A percentile compares a stretch with the other conserved stretches of the same genome.
Evolutionary conservation across 1,140 invertebrate species (phyloP).

Genomic region (Microplitis demolitor): DNA sequence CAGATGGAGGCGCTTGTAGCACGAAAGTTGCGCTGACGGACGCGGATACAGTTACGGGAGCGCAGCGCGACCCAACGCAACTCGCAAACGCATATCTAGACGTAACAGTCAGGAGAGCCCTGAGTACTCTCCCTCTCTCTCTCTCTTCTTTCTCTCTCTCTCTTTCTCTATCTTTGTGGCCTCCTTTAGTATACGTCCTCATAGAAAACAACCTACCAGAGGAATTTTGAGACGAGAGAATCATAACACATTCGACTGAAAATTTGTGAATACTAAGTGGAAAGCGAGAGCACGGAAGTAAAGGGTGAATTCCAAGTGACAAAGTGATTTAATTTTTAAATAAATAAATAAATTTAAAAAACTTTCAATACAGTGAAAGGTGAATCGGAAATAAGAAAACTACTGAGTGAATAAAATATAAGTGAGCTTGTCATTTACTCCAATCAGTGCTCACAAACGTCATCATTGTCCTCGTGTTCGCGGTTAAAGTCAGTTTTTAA

Average conservation of each 20-base stretch:
- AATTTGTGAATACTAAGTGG: neutral
- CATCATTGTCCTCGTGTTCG: constrained; percentile 7
- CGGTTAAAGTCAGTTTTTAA: constrained; percentile 6
- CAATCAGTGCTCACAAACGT: constrained; percentile 8
- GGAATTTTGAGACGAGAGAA: constrained; percentile 4
- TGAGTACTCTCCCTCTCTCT: constrained; percentile 40
- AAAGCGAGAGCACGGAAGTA: neutral
- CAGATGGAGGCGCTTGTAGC: constrained; percentile 56
- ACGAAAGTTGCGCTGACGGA: constrained; percentile 54
- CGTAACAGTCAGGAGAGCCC: constrained; percentile 39
- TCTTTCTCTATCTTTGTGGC: constrained; percentile 14
- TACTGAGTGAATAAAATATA: neutral
- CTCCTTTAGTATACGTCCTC: constrained; percentile 12
- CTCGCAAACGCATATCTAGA: constrained; percentile 56
- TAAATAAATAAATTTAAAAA: neutral
- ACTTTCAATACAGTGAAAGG: neutral
- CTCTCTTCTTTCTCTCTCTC: constrained; percentile 24
- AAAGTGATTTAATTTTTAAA: too few species aligned
- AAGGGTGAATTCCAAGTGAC: too few species aligned
- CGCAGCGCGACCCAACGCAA: constrained; percentile 62
- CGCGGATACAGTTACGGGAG: constrained; percentile 63
- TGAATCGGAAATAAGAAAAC: neutral
- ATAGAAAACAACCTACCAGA: neutral
- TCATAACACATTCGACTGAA: neutral
- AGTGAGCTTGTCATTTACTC: neutral